Evolutionary conservation across 2,113 vertebrate genomes (phyloP).

Genomic region (Periophthalmus modestus): DNA sequence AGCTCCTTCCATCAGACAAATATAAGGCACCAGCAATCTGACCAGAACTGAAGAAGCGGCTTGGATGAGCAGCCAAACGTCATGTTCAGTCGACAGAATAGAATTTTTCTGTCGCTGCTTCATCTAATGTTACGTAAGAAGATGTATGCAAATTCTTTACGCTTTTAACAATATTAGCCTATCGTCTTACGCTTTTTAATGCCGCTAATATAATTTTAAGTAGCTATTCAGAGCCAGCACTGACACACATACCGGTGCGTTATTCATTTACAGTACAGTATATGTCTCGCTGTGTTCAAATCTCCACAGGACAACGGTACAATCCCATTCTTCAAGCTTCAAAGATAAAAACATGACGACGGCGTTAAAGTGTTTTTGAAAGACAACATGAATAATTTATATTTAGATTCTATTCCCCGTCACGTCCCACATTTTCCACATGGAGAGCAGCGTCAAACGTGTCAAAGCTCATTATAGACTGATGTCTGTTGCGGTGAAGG

Average conservation of each 20-base stretch:
- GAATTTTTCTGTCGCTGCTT: too few species aligned
- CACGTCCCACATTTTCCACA: conserved; percentile 5
- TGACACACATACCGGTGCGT: neutral
- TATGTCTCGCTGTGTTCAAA: neutral
- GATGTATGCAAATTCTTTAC: neutral
- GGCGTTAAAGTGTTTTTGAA: neutral
- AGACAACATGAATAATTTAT: conserved; percentile 2
- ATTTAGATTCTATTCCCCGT: conserved; percentile 1
- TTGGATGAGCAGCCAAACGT: too few species aligned
- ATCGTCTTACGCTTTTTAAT: neutral
- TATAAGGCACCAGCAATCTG: too few species aligned
- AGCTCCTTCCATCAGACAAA: too few species aligned
- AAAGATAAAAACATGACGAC: neutral
- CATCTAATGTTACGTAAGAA: too few species aligned
- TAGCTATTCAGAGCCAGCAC: neutral
- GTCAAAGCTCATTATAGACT: conserved; percentile 6
- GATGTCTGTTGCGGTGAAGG: neutral
- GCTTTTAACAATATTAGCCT: too few species aligned
- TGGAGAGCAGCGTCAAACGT: neutral
- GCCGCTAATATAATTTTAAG: neutral
- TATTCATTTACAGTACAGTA: neutral
- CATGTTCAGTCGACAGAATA: too few species aligned
- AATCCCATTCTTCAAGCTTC: neutral
- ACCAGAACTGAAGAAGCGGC: too few species aligned
- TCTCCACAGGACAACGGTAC: neutral